Conservation (phyloP, 2,888 invertebrate species). For the Agonopterix subpropinquella region DNA sequence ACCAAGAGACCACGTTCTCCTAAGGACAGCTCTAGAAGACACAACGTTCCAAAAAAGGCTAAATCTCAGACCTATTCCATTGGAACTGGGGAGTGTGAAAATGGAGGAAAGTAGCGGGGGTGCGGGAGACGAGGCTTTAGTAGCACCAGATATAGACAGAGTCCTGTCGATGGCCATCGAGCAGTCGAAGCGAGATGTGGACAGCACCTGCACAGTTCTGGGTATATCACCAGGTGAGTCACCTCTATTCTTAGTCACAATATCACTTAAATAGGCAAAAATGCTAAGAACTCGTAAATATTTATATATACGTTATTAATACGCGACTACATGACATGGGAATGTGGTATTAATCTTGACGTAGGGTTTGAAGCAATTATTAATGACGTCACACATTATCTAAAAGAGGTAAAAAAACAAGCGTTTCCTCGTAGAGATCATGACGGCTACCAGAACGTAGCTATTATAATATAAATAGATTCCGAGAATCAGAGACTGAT, state of each 20-base stretch:
- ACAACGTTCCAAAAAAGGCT: conserved; percentile 90
- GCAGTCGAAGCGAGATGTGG: conserved; percentile 89
- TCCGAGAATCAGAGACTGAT: conserved; percentile 48
- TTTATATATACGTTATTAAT: background rate
- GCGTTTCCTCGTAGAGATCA: conserved; percentile 41
- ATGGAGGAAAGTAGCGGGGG: conserved; percentile 82
- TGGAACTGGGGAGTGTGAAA: conserved; percentile 77
- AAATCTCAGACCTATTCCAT: conserved; percentile 87
- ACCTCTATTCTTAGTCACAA: conserved; percentile 14
- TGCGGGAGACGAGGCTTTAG: conserved; percentile 70
- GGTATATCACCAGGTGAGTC: conserved; percentile 92
- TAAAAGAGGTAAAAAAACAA: conserved; percentile 40
- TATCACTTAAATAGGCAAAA: background rate
- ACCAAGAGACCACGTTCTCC: conserved; percentile 82
- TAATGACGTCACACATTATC: conserved; percentile 49
- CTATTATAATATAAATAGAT: conserved; percentile 52
- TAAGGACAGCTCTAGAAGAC: conserved; percentile 88
- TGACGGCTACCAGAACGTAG: conserved; percentile 39
- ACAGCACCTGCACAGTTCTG: conserved; percentile 87
- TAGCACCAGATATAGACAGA: conserved; percentile 86
- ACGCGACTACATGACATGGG: conserved; percentile 25
- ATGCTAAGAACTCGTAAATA: no score
- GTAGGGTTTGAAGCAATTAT: conserved; percentile 30
- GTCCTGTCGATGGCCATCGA: conserved; percentile 90
- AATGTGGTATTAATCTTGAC: conserved; percentile 27